Evolutionary conservation across 2,113 vertebrate genomes (phyloP).

Genomic region (Ranitomeya imitator): DNA sequence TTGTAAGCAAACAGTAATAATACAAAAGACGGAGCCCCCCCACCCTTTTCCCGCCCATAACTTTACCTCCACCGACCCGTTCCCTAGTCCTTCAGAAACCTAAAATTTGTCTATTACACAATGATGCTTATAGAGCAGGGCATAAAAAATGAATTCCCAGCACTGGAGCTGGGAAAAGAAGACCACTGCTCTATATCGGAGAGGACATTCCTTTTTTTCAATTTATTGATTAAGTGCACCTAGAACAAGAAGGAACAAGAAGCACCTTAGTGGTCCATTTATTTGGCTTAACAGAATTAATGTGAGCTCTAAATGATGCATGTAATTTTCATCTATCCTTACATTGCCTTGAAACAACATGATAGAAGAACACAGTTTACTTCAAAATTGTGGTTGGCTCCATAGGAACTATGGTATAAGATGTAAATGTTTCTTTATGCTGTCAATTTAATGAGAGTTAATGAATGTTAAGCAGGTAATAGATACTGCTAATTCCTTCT

Average conservation of each 20-base stretch:
- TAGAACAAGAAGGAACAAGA: background rate
- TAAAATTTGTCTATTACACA: background rate
- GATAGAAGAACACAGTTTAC: background rate
- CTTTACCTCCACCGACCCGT: background rate
- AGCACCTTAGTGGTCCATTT: background rate
- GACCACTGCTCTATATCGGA: background rate
- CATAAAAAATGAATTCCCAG: background rate
- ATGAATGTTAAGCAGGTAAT: background rate
- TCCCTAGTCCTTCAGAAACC: background rate
- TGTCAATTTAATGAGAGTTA: background rate
- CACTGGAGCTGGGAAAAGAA: background rate
- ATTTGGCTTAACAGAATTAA: background rate
- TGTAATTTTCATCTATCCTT: background rate
- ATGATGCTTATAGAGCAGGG: background rate
- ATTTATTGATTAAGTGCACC: background rate
- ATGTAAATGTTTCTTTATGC: background rate
- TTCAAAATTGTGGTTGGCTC: background rate
- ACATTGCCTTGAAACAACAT: background rate
- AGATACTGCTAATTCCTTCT: background rate
- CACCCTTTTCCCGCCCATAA: background rate
- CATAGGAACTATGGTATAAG: background rate
- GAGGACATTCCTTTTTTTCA: background rate
- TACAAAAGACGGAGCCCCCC: slow-evolving; percentile 24
- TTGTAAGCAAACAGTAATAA: slow-evolving; percentile 48
- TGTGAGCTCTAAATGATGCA: background rate